Evolutionary conservation across 2,888 invertebrate genomes (phyloP), one percentile per base, ranked within the genome.

Genomic region (Oxyscelio sp.): DNA sequence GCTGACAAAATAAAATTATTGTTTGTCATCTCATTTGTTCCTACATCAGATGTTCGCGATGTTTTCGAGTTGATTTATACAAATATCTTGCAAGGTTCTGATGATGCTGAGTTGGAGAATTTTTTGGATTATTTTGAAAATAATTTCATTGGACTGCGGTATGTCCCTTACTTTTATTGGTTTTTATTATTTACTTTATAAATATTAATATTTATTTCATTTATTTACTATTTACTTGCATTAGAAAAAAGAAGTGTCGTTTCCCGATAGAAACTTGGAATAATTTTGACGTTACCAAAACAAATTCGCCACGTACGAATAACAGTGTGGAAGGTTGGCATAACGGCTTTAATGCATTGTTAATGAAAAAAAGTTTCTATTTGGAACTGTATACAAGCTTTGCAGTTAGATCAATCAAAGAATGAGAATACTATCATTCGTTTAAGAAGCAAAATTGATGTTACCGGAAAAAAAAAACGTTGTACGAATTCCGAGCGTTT

Each of bases 51-150:
- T 61, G 24, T 61, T 34, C 6, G 4, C 4, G 2, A 4, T 9
- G 34, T 34, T 9, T 8, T 8, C 9, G 4, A 4, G 4, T 8
- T 8, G 4, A 9, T 34, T 9, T n/a, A n/a, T n/a, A 8, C 2
- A 2, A 2, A 4, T 9, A 34, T 2, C 34, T 8, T 34, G 2
- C 1, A 8, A 8, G 9, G 6, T 34, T 4, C 9, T 9, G 34
- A 1, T 21, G 40, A 58, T 58, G 58, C 19, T 38, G 13, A 58
- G 2, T 2, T 15, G 4, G 48, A 63, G 31, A 17, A 63, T 48
- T 63, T 24, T 21, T 24, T 63, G 1, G 48, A 48, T 31, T 63
- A 63, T 43, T 63, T 63, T 48, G 52, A 66, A 52, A 38, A 31
- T 38, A 38, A 48, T 17, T 66, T 52, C 11, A 13, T 66, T 22